These are phyloP conservation scores for Bufotes viridis DNA, from an alignment of 2,797 vertebrate species.

Conservation along the genomic window DNA sequence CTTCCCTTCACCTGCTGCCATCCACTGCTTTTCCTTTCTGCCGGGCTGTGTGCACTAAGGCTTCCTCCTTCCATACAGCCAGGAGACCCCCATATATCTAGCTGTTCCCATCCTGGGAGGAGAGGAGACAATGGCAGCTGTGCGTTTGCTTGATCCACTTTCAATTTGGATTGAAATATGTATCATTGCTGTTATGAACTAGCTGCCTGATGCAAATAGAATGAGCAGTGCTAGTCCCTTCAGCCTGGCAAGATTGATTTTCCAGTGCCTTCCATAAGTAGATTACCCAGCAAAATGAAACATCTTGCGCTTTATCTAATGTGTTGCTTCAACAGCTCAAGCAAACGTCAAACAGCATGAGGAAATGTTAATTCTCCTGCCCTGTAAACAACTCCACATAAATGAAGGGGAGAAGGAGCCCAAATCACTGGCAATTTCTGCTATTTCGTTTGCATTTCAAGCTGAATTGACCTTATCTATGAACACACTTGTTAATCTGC, in stretches of 20 bases:
- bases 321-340: constrained; percentile 74
- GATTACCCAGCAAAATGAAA: constrained; percentile 81
- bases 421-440: constrained; percentile 37
- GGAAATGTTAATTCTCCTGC: constrained; percentile 73
- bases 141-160: constrained; percentile 75
- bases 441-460: constrained; percentile 51
- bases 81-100: constrained; percentile 84
- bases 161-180: constrained; percentile 70
- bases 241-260: constrained; percentile 83
- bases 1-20: constrained; percentile 97
- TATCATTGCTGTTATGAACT: constrained; percentile 76
- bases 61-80: constrained; percentile 90
- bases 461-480: constrained; percentile 46
- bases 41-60: constrained; percentile 96
- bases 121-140: constrained; percentile 74
- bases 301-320: constrained; percentile 78
- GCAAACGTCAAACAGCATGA: constrained; percentile 73
- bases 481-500: constrained; percentile 30
- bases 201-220: constrained; percentile 76
- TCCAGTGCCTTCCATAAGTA: constrained; percentile 80
- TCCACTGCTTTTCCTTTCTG: constrained; percentile 95
- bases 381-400: constrained; percentile 67
- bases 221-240: constrained; percentile 77
- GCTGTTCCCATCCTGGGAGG: constrained; percentile 70
- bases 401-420: constrained; percentile 47